These are phyloP conservation scores for Fregetta grallaria DNA, from an alignment of 2,113 vertebrate genomes.

Conservation along the genomic window DNA sequence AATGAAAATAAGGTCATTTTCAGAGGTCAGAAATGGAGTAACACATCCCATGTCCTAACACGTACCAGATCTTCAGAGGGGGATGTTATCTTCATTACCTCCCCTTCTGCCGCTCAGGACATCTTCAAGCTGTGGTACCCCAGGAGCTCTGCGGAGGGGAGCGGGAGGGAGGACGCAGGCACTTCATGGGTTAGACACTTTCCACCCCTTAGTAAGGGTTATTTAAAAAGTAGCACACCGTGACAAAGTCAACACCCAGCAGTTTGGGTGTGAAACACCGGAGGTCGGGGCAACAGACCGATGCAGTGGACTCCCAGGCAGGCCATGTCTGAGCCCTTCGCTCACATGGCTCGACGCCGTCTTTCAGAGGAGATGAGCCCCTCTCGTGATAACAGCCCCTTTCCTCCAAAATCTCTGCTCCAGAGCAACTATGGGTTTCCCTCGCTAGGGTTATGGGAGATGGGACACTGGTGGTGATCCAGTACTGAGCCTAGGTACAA, in stretches of 20 bases:
- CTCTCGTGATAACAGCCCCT: not conserved
- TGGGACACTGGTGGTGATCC: not conserved
- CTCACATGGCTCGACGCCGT: accelerated
- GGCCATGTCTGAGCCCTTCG: not conserved
- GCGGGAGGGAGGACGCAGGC: accelerated
- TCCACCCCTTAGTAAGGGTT: not conserved
- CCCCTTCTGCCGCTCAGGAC: not conserved
- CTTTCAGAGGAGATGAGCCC: not conserved
- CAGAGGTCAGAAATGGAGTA: not conserved
- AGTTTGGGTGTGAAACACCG: not conserved
- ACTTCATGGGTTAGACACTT: not conserved
- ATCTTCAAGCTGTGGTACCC: not conserved
- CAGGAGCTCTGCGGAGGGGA: not conserved
- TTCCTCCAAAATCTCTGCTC: not conserved
- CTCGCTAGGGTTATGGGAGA: not conserved
- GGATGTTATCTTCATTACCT: not conserved
- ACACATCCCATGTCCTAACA: not conserved
- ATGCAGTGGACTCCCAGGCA: not conserved
- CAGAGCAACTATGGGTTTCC: not conserved
- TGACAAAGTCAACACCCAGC: not conserved
- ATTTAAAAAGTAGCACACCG: not conserved
- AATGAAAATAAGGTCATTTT: not conserved
- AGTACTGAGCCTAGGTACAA: not conserved
- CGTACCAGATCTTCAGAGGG: not conserved
- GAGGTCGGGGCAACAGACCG: not conserved